A percentile compares a stretch with the other conserved stretches of the same genome.
These are phyloP conservation scores for Gastracanthus pulcherrimus DNA, from an alignment of 2,888 invertebrate genomes.

Conservation along the genomic window DNA sequence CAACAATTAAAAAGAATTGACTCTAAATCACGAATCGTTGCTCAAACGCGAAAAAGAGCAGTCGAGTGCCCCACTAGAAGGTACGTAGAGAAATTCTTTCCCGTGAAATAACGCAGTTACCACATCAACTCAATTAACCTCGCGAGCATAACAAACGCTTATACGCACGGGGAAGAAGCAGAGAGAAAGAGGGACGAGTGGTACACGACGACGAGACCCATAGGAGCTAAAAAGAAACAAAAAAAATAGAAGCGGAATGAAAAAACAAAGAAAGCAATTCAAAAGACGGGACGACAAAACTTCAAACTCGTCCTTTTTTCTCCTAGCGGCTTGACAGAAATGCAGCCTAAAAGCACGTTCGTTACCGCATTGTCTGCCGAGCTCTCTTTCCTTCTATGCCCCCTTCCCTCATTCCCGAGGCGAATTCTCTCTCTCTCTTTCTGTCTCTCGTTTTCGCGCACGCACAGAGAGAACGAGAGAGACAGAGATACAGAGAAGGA, in stretches of 20 bases:
- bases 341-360: constrained; percentile 52
- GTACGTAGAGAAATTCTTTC: too few relatives aligned
- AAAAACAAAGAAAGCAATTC: constrained; percentile 53
- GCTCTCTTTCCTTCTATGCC: not conserved
- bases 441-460: too few relatives aligned
- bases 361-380: constrained; percentile 48
- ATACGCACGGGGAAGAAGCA: not conserved
- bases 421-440: too few relatives aligned
- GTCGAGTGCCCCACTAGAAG: too few relatives aligned
- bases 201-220: not conserved
- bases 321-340: constrained; percentile 24
- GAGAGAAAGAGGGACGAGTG: not conserved
- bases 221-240: not conserved
- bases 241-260: not conserved
- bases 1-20: not conserved
- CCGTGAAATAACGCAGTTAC: constrained; percentile 25
- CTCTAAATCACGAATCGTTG: not conserved
- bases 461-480: not conserved
- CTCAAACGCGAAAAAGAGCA: not conserved
- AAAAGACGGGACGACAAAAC: constrained; percentile 48
- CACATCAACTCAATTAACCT: constrained; percentile 49
- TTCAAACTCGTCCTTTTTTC: constrained; percentile 52
- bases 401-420: too few relatives aligned
- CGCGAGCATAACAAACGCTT: not conserved
- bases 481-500: not conserved